Evolutionary conservation across 2,888 invertebrate genomes (phyloP).

Genomic region (Morpho achilles): DNA sequence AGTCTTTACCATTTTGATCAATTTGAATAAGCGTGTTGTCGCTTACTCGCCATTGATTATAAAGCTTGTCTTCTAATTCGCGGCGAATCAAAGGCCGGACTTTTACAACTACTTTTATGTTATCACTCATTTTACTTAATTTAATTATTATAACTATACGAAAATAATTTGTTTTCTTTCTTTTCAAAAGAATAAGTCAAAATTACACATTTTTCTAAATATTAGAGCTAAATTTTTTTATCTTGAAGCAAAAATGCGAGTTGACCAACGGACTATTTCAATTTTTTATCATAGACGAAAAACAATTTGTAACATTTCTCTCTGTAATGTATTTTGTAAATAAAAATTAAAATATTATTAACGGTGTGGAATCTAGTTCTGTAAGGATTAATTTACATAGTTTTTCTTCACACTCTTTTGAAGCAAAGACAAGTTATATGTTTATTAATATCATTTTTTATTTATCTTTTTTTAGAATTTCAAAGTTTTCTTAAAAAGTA

Average conservation of each 20-base stretch:
- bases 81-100: constrained; percentile 83
- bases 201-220: neutral
- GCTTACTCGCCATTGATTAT: constrained; percentile 80
- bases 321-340: too few relatives aligned
- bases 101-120: constrained; percentile 88
- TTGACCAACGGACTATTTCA: constrained; percentile 33
- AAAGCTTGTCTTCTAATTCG: constrained; percentile 79
- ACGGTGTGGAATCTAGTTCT: too few relatives aligned
- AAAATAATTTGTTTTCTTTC: neutral
- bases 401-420: too few relatives aligned
- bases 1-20: constrained; percentile 71
- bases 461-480: too few relatives aligned
- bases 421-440: too few relatives aligned
- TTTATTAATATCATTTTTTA: too few relatives aligned
- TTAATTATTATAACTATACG: constrained; percentile 1
- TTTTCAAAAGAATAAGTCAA: constrained; percentile 8
- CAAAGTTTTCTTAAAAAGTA: too few relatives aligned
- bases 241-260: neutral
- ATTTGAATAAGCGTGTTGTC: constrained; percentile 79
- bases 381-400: too few relatives aligned
- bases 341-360: too few relatives aligned
- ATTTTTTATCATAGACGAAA: constrained; percentile 12
- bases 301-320: too few relatives aligned
- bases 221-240: neutral
- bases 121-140: constrained; percentile 76